Evolutionary conservation across 2,888 invertebrate species (phyloP).

Genomic region (Ornithoptera alexandrae): DNA sequence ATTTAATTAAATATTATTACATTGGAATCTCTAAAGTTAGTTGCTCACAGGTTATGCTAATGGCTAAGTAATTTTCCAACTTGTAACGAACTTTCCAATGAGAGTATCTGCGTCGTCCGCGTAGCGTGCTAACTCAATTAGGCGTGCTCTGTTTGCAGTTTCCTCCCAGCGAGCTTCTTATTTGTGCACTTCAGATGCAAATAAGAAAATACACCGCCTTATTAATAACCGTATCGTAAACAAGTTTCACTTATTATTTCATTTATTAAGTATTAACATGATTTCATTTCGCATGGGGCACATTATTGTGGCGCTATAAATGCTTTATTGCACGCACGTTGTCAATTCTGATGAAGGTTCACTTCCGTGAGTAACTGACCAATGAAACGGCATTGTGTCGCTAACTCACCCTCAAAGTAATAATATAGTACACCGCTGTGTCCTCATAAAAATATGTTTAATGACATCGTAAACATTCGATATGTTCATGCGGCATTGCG

Average conservation of each 20-base stretch:
- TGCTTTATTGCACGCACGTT: slow-evolving; percentile 63
- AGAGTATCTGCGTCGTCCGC: slow-evolving; percentile 41
- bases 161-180: slow-evolving; percentile 33
- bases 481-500: slow-evolving; percentile 59
- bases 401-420: slow-evolving; percentile 58
- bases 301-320: slow-evolving; percentile 52
- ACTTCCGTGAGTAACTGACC: slow-evolving; percentile 66
- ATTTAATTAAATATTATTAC: slow-evolving; percentile 4
- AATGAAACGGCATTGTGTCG: slow-evolving; percentile 57
- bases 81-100: slow-evolving; percentile 40
- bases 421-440: slow-evolving; percentile 69
- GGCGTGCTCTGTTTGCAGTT: slow-evolving; percentile 39
- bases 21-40: slow-evolving; percentile 23
- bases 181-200: slow-evolving; percentile 31
- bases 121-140: slow-evolving; percentile 44
- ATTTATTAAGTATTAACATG: slow-evolving; percentile 34
- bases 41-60: slow-evolving; percentile 36
- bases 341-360: slow-evolving; percentile 63
- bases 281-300: slow-evolving; percentile 45
- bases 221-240: slow-evolving; percentile 16
- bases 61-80: slow-evolving; percentile 41
- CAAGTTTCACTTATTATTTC: slow-evolving; percentile 28
- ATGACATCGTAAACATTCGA: slow-evolving; percentile 75
- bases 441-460: slow-evolving; percentile 79
- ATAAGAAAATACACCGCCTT: slow-evolving; percentile 16